Conservation (phyloP, 35 echinoderm and acorn worm species). For the Ptychodera flava region DNA sequence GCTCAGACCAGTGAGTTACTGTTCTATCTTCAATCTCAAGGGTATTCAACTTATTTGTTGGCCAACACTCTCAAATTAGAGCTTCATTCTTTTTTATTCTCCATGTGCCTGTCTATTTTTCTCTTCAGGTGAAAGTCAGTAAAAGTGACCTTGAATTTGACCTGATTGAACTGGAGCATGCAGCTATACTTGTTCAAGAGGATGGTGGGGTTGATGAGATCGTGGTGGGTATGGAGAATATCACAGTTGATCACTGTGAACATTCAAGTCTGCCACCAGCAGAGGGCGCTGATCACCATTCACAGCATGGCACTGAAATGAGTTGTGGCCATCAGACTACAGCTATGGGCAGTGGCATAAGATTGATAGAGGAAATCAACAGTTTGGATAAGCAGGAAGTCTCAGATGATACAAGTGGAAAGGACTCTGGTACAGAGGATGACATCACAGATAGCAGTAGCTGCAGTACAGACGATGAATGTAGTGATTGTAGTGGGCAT, state of each 20-base stretch:
- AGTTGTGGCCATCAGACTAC: background rate
- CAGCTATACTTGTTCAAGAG: slow-evolving; percentile 46
- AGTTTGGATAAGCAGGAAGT: too few species aligned
- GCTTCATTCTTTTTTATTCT: too few species aligned
- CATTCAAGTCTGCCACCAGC: background rate
- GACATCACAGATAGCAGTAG: too few species aligned
- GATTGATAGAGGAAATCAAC: too few species aligned
- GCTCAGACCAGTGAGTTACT: background rate
- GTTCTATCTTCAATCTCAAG: too few species aligned
- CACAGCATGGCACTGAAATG: background rate
- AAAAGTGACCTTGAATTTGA: slow-evolving; percentile 52
- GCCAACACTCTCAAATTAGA: too few species aligned
- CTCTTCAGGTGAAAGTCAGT: slow-evolving; percentile 33
- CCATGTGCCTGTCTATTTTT: background rate
- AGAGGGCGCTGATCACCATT: background rate
- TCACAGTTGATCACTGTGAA: background rate
- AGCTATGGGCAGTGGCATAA: too few species aligned
- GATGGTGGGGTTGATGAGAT: background rate
- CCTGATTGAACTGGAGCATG: slow-evolving; percentile 51
- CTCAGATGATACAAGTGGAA: too few species aligned
- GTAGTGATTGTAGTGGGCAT: too few species aligned
- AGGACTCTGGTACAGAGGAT: too few species aligned
- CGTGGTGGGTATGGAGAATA: background rate
- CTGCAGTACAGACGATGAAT: too few species aligned
- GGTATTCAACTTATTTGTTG: too few species aligned